Percentiles rank a stretch among this genome's conserved stretches.
phyloP scores from a whole-genome alignment of 2,888 invertebrate genomes.

The Gandaritis pyraliata region DNA sequence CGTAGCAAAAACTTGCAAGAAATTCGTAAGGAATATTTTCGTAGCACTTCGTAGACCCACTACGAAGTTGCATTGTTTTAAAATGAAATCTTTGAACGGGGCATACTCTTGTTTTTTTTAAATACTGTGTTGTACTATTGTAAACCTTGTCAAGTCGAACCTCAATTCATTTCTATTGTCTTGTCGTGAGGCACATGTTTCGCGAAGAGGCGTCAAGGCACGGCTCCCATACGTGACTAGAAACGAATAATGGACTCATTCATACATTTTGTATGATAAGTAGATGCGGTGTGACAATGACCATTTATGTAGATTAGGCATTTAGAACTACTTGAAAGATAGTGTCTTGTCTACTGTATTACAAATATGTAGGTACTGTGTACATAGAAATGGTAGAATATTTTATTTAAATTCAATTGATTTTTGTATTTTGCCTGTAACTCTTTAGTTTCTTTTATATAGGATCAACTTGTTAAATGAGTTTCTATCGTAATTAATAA shows the following conservation, averaged over 20 bases:
- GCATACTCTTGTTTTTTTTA: not conserved
- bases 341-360: conserved; percentile 7
- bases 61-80: conserved; percentile 9
- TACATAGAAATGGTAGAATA: conserved; percentile 7
- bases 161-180: conserved; percentile 24
- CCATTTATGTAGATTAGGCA: conserved; percentile 35
- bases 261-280: conserved; percentile 45
- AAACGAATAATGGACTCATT: conserved; percentile 35
- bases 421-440: too few relatives aligned
- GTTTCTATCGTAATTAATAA: too few relatives aligned
- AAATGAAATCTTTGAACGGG: not conserved
- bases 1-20: not conserved
- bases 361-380: not conserved
- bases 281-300: conserved; percentile 38
- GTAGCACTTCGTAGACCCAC: conserved; percentile 33
- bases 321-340: conserved; percentile 23
- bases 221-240: conserved; percentile 41
- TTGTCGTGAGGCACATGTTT: conserved; percentile 39
- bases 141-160: conserved; percentile 10
- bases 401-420: not conserved
- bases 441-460: too few relatives aligned
- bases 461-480: too few relatives aligned
- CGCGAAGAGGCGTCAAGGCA: conserved; percentile 34
- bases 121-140: not conserved
- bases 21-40: conserved; percentile 18